phyloP scores from a whole-genome alignment of 2,888 invertebrate genomes.

The Auanema freiburgensis region DNA sequence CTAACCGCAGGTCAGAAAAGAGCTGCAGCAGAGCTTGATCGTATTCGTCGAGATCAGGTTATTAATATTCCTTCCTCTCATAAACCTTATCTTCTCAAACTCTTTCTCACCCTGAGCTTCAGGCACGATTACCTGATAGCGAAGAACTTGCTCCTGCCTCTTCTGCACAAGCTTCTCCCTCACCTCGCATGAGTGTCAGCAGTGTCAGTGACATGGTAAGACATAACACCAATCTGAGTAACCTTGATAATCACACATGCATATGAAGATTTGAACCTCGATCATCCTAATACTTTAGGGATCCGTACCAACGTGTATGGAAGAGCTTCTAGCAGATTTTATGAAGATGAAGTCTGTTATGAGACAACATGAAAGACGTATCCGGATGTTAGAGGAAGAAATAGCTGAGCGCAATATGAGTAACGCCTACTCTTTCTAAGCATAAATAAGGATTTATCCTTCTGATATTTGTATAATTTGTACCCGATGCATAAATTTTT shows the following conservation, averaged over 20 bases:
- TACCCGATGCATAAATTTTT: not conserved
- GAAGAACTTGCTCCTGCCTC: slow-evolving; percentile 32
- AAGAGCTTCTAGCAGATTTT: slow-evolving; percentile 49
- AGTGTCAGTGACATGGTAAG: slow-evolving; percentile 1
- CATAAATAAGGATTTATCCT: slow-evolving; percentile 1
- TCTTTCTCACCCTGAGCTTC: not conserved
- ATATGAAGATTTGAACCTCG: not conserved
- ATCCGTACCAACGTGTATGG: slow-evolving; percentile 42
- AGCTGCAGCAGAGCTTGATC: slow-evolving; percentile 60
- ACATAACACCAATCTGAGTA: not conserved
- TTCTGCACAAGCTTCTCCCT: slow-evolving; percentile 15
- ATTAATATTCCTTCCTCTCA: not conserved
- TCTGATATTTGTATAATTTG: not conserved
- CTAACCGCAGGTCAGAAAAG: slow-evolving; percentile 57
- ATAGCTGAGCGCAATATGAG: slow-evolving; percentile 56
- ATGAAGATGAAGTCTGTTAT: slow-evolving; percentile 62
- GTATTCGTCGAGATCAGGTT: slow-evolving; percentile 54
- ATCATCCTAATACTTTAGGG: slow-evolving; percentile 19
- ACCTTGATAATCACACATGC: not conserved
- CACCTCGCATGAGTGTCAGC: slow-evolving; percentile 22
- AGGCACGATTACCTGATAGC: slow-evolving; percentile 30
- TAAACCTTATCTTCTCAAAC: not conserved
- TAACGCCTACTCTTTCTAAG: slow-evolving; percentile 49
- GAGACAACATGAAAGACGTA: slow-evolving; percentile 62
- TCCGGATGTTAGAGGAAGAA: slow-evolving; percentile 61